Base-by-base conservation (phyloP, 2,888 invertebrate species). In the Smittia aterrima region DNA sequence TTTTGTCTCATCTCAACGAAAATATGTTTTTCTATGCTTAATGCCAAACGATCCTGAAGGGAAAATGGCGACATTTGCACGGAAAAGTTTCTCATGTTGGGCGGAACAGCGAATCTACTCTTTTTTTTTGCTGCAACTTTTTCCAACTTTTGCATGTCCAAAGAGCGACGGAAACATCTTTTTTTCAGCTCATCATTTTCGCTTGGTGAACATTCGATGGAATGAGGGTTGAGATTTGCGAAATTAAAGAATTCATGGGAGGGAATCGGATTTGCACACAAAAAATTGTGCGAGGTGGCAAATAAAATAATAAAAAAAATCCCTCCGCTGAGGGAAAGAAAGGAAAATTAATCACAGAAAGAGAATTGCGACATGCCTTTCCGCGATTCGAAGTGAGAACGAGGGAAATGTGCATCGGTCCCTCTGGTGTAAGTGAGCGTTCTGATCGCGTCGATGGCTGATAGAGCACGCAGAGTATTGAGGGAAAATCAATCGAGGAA, bases 311-410 rank as follows among this genome's bases (percentile, higher is more conserved):
- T 18, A 58, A 22, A 58, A 6, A 58, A 22, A 22, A 58, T 18
- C 2, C 58, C 58, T 18, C 18, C 58, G 58, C 58, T n/a, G 32
- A 32, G 32, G 32, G 32, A 32, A 32, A 47, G 47, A 47, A 47
- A 47, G 13, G 22, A 47, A 47, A 47, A 47, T n/a, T 47, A 58
- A 58, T 9, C 18, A 58, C 58, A 58, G 22, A 20, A 40, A 58
- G 22, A 20, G 16, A 67, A 38, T 67, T 67, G 66, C 66, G 66
- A 67, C 66, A 67, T 67, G 66, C 66, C 66, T 66, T 66, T 66
- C 38, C 47, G 47, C 68, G 68, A 68, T 47, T 68, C 9, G 24
- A 40, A 47, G 11, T 32, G 66, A 25, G 18, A 58, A 58, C 18
- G 9, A 58, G 18, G 58, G 58, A 58, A 58, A 58, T 47, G 32